phyloP scores from a whole-genome alignment of 2,888 invertebrate genomes.

The Empis stercorea region DNA sequence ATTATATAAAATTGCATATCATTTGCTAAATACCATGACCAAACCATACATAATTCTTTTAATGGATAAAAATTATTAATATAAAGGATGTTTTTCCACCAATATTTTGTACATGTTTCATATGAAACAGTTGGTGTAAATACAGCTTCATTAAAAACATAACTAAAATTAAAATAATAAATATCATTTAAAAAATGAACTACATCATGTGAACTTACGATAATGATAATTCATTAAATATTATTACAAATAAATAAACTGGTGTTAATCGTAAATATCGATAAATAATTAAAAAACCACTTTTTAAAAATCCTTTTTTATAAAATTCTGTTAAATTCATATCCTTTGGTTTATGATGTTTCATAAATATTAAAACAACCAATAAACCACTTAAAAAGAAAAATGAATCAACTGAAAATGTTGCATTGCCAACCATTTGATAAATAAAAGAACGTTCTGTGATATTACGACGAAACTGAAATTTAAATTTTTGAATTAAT shows the following conservation, averaged over 20 bases:
- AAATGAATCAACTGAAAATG: conserved; percentile 76
- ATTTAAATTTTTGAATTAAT: too few species aligned
- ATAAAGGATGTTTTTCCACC: conserved; percentile 77
- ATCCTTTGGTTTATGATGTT: conserved; percentile 41
- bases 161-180: conserved; percentile 30
- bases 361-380: conserved; percentile 57
- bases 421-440: conserved; percentile 73
- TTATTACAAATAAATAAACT: conserved; percentile 67
- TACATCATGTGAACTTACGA: conserved; percentile 20
- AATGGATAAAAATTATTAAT: conserved; percentile 69
- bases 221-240: conserved; percentile 56
- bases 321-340: conserved; percentile 21
- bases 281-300: conserved; percentile 38
- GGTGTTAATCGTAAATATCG: conserved; percentile 65
- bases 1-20: conserved; percentile 67
- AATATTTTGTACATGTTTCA: conserved; percentile 61
- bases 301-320: conserved; percentile 19
- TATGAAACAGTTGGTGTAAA: conserved; percentile 60
- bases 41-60: conserved; percentile 65
- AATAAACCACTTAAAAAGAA: conserved; percentile 76
- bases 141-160: conserved; percentile 57
- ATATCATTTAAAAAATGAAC: not conserved
- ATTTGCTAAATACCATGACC: conserved; percentile 75
- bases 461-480: conserved; percentile 53
- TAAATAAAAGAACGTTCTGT: conserved; percentile 66